Conservation (phyloP, 2,888 invertebrate species). For the Elmis aenea region DNA sequence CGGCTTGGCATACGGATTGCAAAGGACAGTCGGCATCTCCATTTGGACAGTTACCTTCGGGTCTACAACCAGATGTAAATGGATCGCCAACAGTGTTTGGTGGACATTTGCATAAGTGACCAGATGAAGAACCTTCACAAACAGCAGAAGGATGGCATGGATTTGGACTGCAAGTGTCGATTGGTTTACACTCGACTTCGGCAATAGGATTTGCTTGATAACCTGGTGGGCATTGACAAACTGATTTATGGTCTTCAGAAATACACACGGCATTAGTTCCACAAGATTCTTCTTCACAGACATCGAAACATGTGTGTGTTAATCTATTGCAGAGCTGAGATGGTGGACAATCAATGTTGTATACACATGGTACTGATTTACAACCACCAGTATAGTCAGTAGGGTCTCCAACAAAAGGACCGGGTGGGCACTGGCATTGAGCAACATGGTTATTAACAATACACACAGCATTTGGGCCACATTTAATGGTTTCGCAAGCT, state of each 20-base stretch:
- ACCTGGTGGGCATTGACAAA: slow-evolving; percentile 83
- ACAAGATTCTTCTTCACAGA: slow-evolving; percentile 76
- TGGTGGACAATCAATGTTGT: slow-evolving; percentile 77
- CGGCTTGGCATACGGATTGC: slow-evolving; percentile 66
- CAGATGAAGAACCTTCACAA: slow-evolving; percentile 65
- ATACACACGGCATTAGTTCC: slow-evolving; percentile 85
- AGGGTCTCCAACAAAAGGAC: slow-evolving; percentile 81
- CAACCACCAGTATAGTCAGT: slow-evolving; percentile 71
- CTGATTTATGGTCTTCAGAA: slow-evolving; percentile 74
- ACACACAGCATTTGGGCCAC: slow-evolving; percentile 84
- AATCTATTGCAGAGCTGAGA: slow-evolving; percentile 77
- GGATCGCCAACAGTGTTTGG: slow-evolving; percentile 73
- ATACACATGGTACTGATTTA: slow-evolving; percentile 77
- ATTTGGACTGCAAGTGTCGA: slow-evolving; percentile 69
- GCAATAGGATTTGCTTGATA: slow-evolving; percentile 74
- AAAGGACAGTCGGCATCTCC: slow-evolving; percentile 71
- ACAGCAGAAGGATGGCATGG: slow-evolving; percentile 78
- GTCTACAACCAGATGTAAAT: slow-evolving; percentile 66
- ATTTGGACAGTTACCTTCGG: slow-evolving; percentile 69
- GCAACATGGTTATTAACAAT: slow-evolving; percentile 85
- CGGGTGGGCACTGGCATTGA: slow-evolving; percentile 85
- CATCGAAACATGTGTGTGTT: slow-evolving; percentile 75
- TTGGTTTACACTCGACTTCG: slow-evolving; percentile 72
- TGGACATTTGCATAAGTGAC: slow-evolving; percentile 76
- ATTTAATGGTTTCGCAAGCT: slow-evolving; percentile 71